Percentiles rank a stretch among this genome's conserved stretches.
These are phyloP conservation scores for Oegoconia quadripuncta DNA, from an alignment of 2,888 invertebrate species.

Conservation along the genomic window DNA sequence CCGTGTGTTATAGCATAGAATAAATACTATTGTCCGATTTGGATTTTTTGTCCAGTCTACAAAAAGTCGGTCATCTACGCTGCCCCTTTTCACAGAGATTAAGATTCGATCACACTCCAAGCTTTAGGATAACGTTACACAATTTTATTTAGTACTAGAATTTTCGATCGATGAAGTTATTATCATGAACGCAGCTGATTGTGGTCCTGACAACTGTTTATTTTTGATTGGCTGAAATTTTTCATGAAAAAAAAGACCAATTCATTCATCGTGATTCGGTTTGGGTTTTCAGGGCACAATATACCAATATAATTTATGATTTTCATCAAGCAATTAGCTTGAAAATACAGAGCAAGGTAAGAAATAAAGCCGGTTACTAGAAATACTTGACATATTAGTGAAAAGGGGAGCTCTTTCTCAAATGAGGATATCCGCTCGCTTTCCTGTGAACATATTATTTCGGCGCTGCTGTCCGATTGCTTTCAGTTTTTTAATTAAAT, in stretches of 20 bases:
- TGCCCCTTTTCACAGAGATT: too few relatives aligned
- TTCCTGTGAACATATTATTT: constrained; percentile 47
- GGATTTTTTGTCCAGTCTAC: too few relatives aligned
- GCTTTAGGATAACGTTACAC: too few relatives aligned
- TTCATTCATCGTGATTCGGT: constrained; percentile 7
- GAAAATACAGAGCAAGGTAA: constrained; percentile 19
- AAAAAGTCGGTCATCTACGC: too few relatives aligned
- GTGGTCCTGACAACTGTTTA: constrained; percentile 67
- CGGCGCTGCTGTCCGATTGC: constrained; percentile 14
- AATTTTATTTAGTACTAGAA: too few relatives aligned
- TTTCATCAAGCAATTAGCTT: constrained; percentile 11
- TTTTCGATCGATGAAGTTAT: too few relatives aligned
- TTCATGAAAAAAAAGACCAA: constrained; percentile 38
- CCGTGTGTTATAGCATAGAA: too few relatives aligned
- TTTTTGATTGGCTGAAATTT: constrained; percentile 69
- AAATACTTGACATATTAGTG: not conserved
- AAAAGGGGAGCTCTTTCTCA: constrained; percentile 24
- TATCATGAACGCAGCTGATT: constrained; percentile 48
- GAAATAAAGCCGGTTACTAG: constrained; percentile 2
- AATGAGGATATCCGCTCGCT: constrained; percentile 69
- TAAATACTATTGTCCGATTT: too few relatives aligned
- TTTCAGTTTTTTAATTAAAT: constrained; percentile 43
- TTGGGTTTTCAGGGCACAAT: constrained; percentile 7
- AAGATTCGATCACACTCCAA: too few relatives aligned
- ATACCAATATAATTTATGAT: constrained; percentile 15